Evolutionary conservation across 2,113 vertebrate species (phyloP).

Genomic region (Tragelaphus strepsiceros): DNA sequence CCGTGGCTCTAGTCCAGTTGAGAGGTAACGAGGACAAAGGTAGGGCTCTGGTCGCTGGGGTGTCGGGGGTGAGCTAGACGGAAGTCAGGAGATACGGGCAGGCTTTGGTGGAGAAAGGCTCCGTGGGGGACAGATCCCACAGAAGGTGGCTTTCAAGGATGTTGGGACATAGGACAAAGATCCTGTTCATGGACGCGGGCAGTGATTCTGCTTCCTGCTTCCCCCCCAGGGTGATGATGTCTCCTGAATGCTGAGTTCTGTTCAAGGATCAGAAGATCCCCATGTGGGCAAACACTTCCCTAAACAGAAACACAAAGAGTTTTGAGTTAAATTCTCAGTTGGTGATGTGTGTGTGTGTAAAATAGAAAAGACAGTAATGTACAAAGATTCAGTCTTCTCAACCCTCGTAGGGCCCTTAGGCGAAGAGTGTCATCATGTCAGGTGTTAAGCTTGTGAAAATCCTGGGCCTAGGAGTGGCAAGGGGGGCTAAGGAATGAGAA

Average conservation of each 20-base stretch:
- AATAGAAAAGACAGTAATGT: neutral
- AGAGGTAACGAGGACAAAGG: neutral
- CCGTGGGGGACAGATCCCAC: neutral
- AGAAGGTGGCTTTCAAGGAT: neutral
- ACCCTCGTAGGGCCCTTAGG: neutral
- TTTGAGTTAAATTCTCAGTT: neutral
- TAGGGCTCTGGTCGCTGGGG: neutral
- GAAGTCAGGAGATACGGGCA: neutral
- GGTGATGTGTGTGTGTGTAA: neutral
- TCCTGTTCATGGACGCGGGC: neutral
- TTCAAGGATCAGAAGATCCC: neutral
- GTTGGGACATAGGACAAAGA: neutral
- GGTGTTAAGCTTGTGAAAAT: neutral
- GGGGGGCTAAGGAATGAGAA: neutral
- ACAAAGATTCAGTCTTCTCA: neutral
- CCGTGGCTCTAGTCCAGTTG: neutral
- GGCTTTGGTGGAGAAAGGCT: neutral
- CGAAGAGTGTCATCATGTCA: neutral
- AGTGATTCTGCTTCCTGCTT: neutral
- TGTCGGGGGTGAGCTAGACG: neutral
- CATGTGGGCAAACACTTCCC: neutral
- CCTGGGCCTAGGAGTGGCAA: neutral
- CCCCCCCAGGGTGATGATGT: neutral
- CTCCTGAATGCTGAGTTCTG: neutral
- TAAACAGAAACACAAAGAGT: neutral